Evolutionary conservation across 2,797 vertebrate genomes (phyloP).

Genomic region (Masticophis lateralis): DNA sequence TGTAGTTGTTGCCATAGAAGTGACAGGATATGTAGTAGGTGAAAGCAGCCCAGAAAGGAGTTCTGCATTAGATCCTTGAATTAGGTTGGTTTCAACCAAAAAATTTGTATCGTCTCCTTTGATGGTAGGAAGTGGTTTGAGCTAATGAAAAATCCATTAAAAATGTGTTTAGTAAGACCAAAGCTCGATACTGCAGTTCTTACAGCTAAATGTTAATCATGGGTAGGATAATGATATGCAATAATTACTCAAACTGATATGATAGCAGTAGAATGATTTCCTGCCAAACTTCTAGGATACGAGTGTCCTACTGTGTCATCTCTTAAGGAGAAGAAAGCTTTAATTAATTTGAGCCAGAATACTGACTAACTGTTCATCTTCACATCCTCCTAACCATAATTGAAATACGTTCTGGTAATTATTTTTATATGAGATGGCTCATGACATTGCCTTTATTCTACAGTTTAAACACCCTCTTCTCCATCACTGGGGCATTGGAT

Average conservation of each 20-base stretch:
- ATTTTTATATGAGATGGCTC: not conserved
- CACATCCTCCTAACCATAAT: not conserved
- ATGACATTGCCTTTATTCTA: not conserved
- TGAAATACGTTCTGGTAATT: not conserved
- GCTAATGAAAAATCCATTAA: constrained; percentile 62
- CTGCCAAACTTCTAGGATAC: not conserved
- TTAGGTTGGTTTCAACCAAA: constrained; percentile 75
- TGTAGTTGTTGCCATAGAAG: not conserved
- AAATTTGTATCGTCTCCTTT: constrained; percentile 76
- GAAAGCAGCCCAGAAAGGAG: constrained; percentile 43
- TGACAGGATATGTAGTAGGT: constrained; percentile 48
- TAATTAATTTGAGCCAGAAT: not conserved
- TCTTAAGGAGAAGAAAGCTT: not conserved
- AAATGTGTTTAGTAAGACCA: constrained; percentile 8
- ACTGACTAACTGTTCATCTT: not conserved
- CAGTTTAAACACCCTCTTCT: not conserved
- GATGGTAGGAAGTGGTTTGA: constrained; percentile 80
- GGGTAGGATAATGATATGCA: not conserved
- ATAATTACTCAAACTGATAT: not conserved
- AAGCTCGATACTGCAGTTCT: not conserved
- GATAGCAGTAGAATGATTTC: not conserved
- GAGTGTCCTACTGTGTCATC: not conserved
- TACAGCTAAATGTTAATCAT: not conserved
- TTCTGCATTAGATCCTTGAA: constrained; percentile 61
- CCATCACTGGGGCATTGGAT: not conserved